Conservation (phyloP, 92 coral and sea anemone species). For the Meandrina meandrites region DNA sequence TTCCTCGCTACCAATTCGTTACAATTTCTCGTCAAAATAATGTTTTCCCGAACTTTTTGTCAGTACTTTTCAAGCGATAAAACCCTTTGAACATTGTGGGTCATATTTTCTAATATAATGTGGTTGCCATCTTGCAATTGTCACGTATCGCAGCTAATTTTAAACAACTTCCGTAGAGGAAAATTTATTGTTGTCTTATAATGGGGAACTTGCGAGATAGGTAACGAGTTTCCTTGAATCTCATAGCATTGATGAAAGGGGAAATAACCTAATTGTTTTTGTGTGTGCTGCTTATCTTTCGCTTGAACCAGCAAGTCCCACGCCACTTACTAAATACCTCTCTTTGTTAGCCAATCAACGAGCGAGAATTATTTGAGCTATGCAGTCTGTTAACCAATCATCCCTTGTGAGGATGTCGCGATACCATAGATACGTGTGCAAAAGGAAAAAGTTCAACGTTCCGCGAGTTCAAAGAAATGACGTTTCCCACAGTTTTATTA, state of each 20-base stretch:
- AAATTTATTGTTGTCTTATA: background rate
- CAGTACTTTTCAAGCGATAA: background rate
- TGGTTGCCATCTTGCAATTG: background rate
- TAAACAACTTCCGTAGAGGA: background rate
- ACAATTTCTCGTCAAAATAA: background rate
- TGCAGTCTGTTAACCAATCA: background rate
- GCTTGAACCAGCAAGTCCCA: background rate
- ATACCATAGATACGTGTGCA: background rate
- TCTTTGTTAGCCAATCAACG: background rate
- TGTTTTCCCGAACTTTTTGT: background rate
- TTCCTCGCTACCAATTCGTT: background rate
- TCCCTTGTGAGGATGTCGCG: background rate
- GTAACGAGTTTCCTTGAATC: background rate
- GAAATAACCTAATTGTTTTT: background rate
- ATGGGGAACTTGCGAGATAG: background rate
- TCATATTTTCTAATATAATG: background rate
- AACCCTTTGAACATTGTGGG: background rate
- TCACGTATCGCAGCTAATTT: background rate
- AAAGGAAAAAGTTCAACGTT: background rate
- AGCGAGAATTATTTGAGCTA: background rate
- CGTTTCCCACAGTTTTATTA: background rate
- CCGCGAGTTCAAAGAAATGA: background rate
- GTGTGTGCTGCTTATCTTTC: background rate
- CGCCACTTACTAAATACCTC: background rate
- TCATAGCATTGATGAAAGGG: background rate